Evolutionary conservation across 1,140 invertebrate species (phyloP).

Genomic region (Pachypeltis micranthus): DNA sequence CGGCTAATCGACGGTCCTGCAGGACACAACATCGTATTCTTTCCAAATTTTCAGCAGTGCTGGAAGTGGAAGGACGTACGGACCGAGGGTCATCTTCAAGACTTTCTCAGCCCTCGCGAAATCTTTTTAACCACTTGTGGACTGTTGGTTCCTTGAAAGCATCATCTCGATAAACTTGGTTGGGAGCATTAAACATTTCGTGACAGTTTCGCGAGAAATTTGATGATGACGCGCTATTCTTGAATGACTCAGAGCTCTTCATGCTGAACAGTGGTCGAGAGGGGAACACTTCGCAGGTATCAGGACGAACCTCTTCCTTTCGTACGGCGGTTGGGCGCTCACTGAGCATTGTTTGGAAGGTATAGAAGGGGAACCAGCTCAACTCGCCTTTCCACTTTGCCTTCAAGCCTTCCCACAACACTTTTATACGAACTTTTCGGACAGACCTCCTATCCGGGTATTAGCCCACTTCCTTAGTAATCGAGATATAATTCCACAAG

Average conservation of each 20-base stretch:
- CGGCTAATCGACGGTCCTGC: constrained; percentile 22
- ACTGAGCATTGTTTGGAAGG: neutral
- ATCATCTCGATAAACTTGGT: constrained; percentile 12
- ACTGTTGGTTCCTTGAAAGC: constrained; percentile 22
- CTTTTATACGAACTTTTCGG: constrained; percentile 3
- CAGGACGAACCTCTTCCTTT: neutral
- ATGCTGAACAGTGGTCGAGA: neutral
- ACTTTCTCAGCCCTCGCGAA: constrained; percentile 18
- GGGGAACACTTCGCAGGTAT: neutral
- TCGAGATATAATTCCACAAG: too few relatives aligned
- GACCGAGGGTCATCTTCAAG: constrained; percentile 20
- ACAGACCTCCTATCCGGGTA: neutral
- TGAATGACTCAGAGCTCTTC: neutral
- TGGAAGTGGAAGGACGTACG: constrained; percentile 26
- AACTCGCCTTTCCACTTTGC: neutral
- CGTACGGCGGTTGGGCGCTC: neutral
- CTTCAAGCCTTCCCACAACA: neutral
- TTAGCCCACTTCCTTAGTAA: too few relatives aligned
- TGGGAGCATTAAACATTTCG: too few relatives aligned
- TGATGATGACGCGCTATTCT: neutral
- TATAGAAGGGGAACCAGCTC: neutral
- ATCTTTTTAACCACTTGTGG: constrained; percentile 22
- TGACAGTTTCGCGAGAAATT: neutral
- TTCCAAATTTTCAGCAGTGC: constrained; percentile 28
- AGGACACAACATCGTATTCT: constrained; percentile 25